phyloP scores from a whole-genome alignment of 1,140 invertebrate species.

The Chelonus insularis region DNA sequence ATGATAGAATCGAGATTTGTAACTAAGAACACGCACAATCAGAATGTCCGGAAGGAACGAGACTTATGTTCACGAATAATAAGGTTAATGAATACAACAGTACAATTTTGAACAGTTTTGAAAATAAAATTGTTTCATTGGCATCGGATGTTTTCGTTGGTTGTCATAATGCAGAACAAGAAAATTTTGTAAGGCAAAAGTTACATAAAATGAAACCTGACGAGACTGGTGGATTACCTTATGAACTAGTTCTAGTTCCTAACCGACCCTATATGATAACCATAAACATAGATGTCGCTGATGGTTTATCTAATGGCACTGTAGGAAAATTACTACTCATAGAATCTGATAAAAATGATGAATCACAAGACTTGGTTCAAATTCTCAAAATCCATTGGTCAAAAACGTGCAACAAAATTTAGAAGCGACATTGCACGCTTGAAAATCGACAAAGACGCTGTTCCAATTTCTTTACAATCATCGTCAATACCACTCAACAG shows the following conservation, averaged over 20 bases:
- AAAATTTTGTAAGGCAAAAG: not conserved
- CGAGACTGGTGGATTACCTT: slow-evolving; percentile 16
- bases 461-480: slow-evolving; percentile 7
- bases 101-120: too few relatives aligned
- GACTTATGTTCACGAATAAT: slow-evolving; percentile 31
- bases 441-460: not conserved
- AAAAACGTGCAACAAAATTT: not conserved
- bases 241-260: not conserved
- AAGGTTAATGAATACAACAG: slow-evolving; percentile 43
- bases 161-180: not conserved
- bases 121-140: not conserved
- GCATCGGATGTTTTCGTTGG: not conserved
- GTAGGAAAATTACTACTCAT: not conserved
- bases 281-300: not conserved
- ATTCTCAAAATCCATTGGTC: not conserved
- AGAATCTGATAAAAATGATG: slow-evolving; percentile 3
- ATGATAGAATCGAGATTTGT: slow-evolving; percentile 32
- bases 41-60: slow-evolving; percentile 31
- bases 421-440: not conserved
- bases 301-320: not conserved
- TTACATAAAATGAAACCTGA: not conserved
- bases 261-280: slow-evolving; percentile 4
- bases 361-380: not conserved
- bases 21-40: slow-evolving; percentile 23
- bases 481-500: slow-evolving; percentile 9